Conservation (phyloP, 2,113 vertebrate species). For the Aphyosemion australe region DNA sequence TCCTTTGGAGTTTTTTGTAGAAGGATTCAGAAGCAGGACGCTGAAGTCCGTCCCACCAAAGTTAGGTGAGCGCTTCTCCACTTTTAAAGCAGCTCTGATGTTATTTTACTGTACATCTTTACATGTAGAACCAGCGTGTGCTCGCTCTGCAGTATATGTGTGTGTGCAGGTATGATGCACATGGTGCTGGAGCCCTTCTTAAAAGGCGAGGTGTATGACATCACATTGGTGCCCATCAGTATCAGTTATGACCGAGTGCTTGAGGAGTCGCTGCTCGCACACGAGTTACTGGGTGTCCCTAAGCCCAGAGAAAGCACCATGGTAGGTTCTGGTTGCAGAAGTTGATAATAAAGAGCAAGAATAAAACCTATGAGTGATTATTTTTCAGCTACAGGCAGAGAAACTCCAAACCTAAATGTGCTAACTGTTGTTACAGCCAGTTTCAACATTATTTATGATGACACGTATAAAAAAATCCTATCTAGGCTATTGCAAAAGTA, state of each 20-base stretch:
- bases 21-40: slow-evolving; percentile 92
- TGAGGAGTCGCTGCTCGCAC: slow-evolving; percentile 91
- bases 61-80: slow-evolving; percentile 79
- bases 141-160: neutral
- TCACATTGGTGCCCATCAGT: slow-evolving; percentile 91
- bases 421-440: too few species aligned
- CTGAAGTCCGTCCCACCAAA: slow-evolving; percentile 92
- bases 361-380: too few species aligned
- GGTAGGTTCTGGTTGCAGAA: slow-evolving; percentile 10
- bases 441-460: too few species aligned
- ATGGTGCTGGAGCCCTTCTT: slow-evolving; percentile 96
- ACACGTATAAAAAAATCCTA: too few species aligned
- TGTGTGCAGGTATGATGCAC: slow-evolving; percentile 89
- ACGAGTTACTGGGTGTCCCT: slow-evolving; percentile 91
- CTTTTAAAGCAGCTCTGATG: neutral
- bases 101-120: neutral
- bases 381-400: too few species aligned
- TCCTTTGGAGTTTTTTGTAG: slow-evolving; percentile 96
- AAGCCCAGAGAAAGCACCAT: slow-evolving; percentile 92
- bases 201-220: slow-evolving; percentile 93
- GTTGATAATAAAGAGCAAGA: too few species aligned
- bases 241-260: slow-evolving; percentile 95
- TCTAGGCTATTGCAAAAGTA: too few species aligned
- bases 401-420: too few species aligned
- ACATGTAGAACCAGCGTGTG: neutral